Base-by-base conservation (phyloP, 2,113 vertebrate species). In the Pica pica region DNA sequence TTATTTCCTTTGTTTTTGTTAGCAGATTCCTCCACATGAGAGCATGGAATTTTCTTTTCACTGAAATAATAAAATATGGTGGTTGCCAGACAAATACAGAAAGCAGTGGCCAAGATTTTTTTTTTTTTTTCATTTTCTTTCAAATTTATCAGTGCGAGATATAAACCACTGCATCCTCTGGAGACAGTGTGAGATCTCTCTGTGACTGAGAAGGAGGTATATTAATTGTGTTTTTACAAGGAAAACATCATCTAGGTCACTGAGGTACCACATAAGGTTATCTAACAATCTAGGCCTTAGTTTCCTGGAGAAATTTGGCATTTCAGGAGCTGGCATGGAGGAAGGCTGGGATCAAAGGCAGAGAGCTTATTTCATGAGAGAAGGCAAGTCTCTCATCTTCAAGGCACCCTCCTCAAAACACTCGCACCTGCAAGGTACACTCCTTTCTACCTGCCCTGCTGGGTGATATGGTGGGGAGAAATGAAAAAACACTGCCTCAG, bases 1-100 rank as follows among this genome's bases (percentile, higher is more conserved):
- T 93, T 68, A 56, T 69, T 59, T 95, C 41, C 37, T 92, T 92
- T 93, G 88, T 80, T 96, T 93, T 93, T 81, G 73, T 92, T 92
- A 94, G 50, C 67, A 80, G 55, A 94, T 73, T 93, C 46, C 79
- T 86, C 50, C 73, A 69, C 31, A 70, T 86, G 90, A 94, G 55
- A 90, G 46, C 71, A 88, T 80, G 82, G 90, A 93, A 90, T 84
- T 91, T 91, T 89, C 39, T 85, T 91, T 86, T 93, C 65, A 83
- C 37, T 85, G 26, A 82, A 95, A 83, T 85, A 90, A 91, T 56
- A 85, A 85, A 94, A 92, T 57, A 39, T 0, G 1, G 75, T 77
- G 16, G 33, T 74, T 96, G 61, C 70, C 88, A 95, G 49, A 79
- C 33, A 95, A 92, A 77, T 39, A 53, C 15, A 67, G 59, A 92